These are phyloP conservation scores for Operophtera brumata DNA, from an alignment of 2,888 invertebrate genomes.

Conservation along the genomic window DNA sequence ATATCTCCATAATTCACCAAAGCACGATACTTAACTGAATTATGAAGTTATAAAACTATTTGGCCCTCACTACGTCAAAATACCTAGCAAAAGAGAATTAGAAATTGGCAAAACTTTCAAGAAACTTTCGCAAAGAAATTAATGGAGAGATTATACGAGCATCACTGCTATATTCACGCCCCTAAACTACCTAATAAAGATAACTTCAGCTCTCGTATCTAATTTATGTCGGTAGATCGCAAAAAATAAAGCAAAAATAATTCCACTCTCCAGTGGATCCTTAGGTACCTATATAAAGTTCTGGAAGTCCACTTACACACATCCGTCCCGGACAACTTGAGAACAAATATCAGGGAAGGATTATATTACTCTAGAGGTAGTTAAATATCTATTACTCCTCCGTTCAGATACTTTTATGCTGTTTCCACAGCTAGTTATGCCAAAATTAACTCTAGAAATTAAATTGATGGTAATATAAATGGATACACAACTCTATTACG, in stretches of 20 bases:
- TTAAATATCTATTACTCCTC: too few relatives aligned
- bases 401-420: too few relatives aligned
- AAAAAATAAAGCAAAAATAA: constrained; percentile 11
- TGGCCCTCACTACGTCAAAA: too few relatives aligned
- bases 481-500: too few relatives aligned
- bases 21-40: too few relatives aligned
- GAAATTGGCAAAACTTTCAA: not conserved
- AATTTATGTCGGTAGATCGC: constrained; percentile 3
- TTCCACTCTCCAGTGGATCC: constrained; percentile 14
- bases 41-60: too few relatives aligned
- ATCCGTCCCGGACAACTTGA: not conserved
- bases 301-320: not conserved
- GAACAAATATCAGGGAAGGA: not conserved
- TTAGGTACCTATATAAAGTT: constrained; percentile 7
- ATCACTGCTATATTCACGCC: not conserved
- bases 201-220: not conserved
- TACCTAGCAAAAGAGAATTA: too few relatives aligned
- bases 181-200: constrained; percentile 1
- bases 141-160: not conserved
- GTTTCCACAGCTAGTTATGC: too few relatives aligned
- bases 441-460: too few relatives aligned
- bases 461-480: too few relatives aligned
- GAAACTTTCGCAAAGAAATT: not conserved
- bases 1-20: too few relatives aligned
- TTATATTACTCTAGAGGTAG: too few relatives aligned